Conservation (phyloP, 2,113 vertebrate genomes). For the Oncorhynchus tshawytscha region DNA sequence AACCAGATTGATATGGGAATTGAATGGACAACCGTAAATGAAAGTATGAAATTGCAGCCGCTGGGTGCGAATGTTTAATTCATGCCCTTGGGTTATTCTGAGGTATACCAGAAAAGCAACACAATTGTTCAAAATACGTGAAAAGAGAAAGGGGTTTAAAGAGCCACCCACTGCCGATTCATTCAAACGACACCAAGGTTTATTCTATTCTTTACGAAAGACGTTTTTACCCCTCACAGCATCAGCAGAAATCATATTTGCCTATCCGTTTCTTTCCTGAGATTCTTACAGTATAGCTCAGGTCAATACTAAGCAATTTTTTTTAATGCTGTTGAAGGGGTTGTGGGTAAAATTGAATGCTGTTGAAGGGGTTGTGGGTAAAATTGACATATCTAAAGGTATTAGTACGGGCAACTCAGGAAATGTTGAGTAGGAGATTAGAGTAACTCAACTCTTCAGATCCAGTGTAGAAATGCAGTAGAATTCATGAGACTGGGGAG, state of each 20-base stretch:
- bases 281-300: background rate
- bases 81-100: constrained; percentile 18
- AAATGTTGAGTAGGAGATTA: background rate
- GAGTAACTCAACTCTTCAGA: background rate
- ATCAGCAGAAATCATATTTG: background rate
- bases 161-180: constrained; percentile 15
- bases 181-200: constrained; percentile 4
- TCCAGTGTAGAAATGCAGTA: background rate
- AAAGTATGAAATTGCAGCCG: constrained; percentile 13
- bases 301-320: background rate
- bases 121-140: constrained; percentile 26
- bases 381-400: background rate
- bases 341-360: background rate
- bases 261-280: background rate
- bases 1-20: constrained; percentile 10
- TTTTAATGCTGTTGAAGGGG: too few relatives aligned
- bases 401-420: background rate
- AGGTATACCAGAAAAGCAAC: background rate
- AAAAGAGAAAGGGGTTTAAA: constrained; percentile 18
- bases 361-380: background rate
- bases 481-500: too few relatives aligned
- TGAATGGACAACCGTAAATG: constrained; percentile 24
- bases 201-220: background rate
- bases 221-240: background rate
- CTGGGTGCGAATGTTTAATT: constrained; percentile 38